These are phyloP conservation scores for Symphodus melops DNA, from an alignment of 2,113 vertebrate genomes.

Conservation along the genomic window DNA sequence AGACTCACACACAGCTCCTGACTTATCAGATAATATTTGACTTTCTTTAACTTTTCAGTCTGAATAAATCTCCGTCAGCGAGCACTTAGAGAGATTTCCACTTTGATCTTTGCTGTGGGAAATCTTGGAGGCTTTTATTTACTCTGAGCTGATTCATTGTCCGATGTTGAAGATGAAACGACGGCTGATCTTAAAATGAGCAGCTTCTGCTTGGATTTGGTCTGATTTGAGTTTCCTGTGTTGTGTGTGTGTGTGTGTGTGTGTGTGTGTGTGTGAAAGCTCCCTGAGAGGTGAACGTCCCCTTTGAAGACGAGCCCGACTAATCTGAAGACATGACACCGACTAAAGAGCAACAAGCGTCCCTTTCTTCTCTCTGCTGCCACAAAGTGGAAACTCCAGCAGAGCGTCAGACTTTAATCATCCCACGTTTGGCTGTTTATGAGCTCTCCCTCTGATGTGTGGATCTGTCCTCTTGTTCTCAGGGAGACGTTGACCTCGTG, in stretches of 20 bases:
- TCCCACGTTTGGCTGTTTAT: too few relatives aligned
- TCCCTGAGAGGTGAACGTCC: conserved; percentile 19
- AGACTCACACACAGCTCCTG: too few relatives aligned
- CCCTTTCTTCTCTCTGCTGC: conserved; percentile 29
- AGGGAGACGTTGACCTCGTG: too few relatives aligned
- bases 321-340: conserved; percentile 45
- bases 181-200: conserved; percentile 2
- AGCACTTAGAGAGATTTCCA: too few relatives aligned
- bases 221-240: not conserved
- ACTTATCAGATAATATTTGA: too few relatives aligned
- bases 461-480: too few relatives aligned
- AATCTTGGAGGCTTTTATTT: not conserved
- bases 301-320: conserved; percentile 17
- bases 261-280: conserved; percentile 13
- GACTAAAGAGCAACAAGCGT: conserved; percentile 47
- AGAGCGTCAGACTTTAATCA: conserved; percentile 22
- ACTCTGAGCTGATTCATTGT: not conserved
- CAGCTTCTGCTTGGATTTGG: conserved; percentile 15
- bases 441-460: too few relatives aligned
- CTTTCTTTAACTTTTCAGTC: too few relatives aligned
- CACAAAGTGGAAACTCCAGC: conserved; percentile 47
- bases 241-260: conserved; percentile 6
- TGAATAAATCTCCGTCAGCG: too few relatives aligned
- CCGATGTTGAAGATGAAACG: conserved; percentile 17
- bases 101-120: not conserved